Evolutionary conservation across 92 coral and sea anemone species (phyloP).

Genomic region (Anthopleura xanthogrammica): DNA sequence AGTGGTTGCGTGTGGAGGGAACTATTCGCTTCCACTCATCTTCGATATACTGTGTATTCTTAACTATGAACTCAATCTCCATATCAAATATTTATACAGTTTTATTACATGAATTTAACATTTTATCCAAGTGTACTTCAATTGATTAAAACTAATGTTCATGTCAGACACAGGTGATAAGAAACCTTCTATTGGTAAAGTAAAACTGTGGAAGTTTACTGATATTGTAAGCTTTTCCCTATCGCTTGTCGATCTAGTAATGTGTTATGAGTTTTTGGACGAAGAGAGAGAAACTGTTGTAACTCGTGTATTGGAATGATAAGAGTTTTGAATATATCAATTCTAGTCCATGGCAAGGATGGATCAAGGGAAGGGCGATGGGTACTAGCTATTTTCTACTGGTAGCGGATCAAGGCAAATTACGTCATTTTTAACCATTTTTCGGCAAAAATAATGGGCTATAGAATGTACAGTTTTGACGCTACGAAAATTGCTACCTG

Average conservation of each 20-base stretch:
- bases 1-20: no score
- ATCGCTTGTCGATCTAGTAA: neutral
- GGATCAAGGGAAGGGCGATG: no score
- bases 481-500: no score
- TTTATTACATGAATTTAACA: neutral
- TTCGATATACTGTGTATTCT: neutral
- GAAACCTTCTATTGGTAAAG: neutral
- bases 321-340: neutral
- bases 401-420: no score
- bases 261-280: neutral
- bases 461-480: no score
- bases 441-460: no score
- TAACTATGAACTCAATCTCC: neutral
- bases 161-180: neutral
- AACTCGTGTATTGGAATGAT: neutral
- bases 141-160: neutral
- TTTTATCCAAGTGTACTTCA: neutral
- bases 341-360: no score
- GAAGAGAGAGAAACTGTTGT: neutral
- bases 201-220: neutral
- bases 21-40: no score
- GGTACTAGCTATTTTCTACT: no score
- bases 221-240: neutral
- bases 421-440: no score
- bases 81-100: neutral